phyloP scores from a whole-genome alignment of 2,113 vertebrate species.

The Aspidoscelis tigris region DNA sequence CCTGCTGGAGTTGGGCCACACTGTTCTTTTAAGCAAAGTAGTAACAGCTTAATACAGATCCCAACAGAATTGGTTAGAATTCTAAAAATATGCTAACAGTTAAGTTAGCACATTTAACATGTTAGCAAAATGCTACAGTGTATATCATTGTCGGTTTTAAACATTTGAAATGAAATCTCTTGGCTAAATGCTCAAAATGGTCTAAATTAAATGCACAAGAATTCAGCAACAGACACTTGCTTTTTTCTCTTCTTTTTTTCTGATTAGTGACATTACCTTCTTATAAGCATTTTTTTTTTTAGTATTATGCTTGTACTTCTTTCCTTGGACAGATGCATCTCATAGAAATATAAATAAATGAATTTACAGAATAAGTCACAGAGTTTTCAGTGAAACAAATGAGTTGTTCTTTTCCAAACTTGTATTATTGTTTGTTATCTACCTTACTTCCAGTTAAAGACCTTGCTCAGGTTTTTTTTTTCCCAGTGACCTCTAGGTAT shows the following conservation, averaged over 20 bases:
- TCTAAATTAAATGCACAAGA: conserved; percentile 39
- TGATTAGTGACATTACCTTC: no score
- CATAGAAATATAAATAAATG: no score
- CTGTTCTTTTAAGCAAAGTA: conserved; percentile 54
- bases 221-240: background rate
- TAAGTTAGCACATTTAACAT: conserved; percentile 49
- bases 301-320: no score
- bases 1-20: background rate
- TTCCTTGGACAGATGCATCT: no score
- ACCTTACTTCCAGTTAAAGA: conserved; percentile 31
- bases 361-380: no score
- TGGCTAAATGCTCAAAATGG: conserved; percentile 57
- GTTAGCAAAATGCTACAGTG: conserved; percentile 43
- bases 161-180: conserved; percentile 56
- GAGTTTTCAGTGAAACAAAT: background rate
- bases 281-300: no score
- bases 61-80: conserved; percentile 61
- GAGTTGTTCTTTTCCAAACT: conserved; percentile 20
- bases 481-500: conserved; percentile 77
- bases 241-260: no score
- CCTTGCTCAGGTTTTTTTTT: conserved; percentile 50
- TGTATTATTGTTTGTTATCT: background rate
- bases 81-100: conserved; percentile 76
- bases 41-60: conserved; percentile 57
- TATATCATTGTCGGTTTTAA: conserved; percentile 63